A percentile compares a stretch with the other conserved stretches of the same genome.
phyloP scores from a whole-genome alignment of 2,113 vertebrate genomes.

The Zapus hudsonius region DNA sequence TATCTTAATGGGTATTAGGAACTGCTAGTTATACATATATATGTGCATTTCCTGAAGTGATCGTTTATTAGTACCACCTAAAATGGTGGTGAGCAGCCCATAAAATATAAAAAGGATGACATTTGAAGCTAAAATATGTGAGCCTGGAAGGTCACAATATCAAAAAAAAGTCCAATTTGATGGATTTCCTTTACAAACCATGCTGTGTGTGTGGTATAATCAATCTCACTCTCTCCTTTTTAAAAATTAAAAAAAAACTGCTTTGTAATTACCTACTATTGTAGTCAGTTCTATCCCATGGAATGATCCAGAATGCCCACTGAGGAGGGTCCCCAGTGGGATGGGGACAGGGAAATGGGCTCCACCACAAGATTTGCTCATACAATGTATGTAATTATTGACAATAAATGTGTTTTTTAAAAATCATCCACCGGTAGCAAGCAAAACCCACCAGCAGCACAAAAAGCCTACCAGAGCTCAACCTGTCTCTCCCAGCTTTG shows the following conservation, averaged over 20 bases:
- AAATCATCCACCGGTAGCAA: no score
- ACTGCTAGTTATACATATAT: neutral
- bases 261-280: neutral
- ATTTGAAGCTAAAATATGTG: slow-evolving; percentile 48
- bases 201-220: neutral
- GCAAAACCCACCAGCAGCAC: no score
- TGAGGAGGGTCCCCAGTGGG: no score
- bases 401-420: no score
- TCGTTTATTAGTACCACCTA: neutral
- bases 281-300: no score
- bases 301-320: no score
- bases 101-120: slow-evolving; percentile 16
- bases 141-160: neutral
- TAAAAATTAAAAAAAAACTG: neutral
- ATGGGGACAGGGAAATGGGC: no score
- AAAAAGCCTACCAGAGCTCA: no score
- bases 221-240: neutral
- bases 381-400: no score
- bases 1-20: neutral
- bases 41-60: neutral
- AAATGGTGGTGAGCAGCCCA: neutral
- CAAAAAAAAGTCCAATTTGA: slow-evolving; percentile 38
- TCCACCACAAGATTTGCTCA: no score
- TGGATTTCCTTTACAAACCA: neutral
- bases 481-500: no score